Conservation (phyloP, 2,113 vertebrate genomes). For the Isichthys henryi region DNA sequence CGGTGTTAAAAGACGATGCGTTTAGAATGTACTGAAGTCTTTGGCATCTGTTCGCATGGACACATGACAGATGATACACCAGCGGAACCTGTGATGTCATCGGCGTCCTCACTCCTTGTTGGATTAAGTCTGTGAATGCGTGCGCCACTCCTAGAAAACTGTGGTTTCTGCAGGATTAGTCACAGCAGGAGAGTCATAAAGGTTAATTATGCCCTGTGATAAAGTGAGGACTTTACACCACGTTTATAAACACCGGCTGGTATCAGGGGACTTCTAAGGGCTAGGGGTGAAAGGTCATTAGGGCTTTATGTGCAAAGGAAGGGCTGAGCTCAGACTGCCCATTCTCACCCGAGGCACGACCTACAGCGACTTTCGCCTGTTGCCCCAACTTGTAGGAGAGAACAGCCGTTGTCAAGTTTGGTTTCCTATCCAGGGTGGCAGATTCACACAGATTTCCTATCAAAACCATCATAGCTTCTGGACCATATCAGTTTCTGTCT, state of each 20-base stretch:
- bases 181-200: conserved; percentile 1
- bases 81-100: not conserved
- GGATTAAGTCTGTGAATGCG: not conserved
- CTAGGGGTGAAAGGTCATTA: not conserved
- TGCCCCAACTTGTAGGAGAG: not conserved
- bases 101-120: not conserved
- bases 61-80: not conserved
- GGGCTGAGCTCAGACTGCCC: not conserved
- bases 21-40: not conserved
- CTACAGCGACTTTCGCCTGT: not conserved
- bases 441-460: not conserved
- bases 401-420: not conserved
- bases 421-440: no score
- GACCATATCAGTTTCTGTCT: not conserved
- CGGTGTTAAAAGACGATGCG: not conserved
- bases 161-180: conserved; percentile 1
- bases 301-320: not conserved
- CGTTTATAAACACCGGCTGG: not conserved
- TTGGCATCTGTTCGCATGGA: not conserved
- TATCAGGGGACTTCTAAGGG: not conserved
- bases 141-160: not conserved
- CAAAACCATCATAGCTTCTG: not conserved
- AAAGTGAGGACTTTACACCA: not conserved
- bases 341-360: not conserved
- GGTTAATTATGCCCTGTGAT: not conserved